A percentile compares a stretch with the other conserved stretches of the same genome.
phyloP scores from a whole-genome alignment of 2,113 vertebrate genomes.

The Tetraodon nigroviridis region DNA sequence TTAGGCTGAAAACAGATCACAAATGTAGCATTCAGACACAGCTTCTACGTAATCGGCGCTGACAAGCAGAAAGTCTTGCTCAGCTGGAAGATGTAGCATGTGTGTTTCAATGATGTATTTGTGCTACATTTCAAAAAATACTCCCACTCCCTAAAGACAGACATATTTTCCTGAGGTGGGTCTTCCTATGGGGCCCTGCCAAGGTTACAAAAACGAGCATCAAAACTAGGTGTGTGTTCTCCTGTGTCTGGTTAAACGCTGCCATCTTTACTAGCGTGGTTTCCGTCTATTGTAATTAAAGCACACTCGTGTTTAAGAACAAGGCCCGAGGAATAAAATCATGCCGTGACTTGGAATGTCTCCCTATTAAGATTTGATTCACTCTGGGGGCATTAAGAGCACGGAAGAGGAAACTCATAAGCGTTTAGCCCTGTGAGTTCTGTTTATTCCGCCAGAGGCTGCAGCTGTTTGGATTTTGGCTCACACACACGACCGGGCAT shows the following conservation, averaged over 20 bases:
- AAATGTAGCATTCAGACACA: neutral
- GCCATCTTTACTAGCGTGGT: constrained; percentile 22
- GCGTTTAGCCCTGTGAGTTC: constrained; percentile 13
- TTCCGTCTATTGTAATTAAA: constrained; percentile 62
- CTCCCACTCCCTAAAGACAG: constrained; percentile 50
- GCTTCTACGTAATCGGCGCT: constrained; percentile 12
- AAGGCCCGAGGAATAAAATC: constrained; percentile 38
- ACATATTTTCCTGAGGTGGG: constrained; percentile 64
- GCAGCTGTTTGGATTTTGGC: constrained; percentile 65
- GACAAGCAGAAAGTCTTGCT: constrained; percentile 25
- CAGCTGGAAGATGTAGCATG: constrained; percentile 24
- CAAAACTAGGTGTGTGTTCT: constrained; percentile 15
- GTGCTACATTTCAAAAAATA: constrained; percentile 14
- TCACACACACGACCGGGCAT: constrained; percentile 43
- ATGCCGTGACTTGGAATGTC: constrained; percentile 31
- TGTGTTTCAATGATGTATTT: constrained; percentile 17
- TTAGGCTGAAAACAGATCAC: constrained; percentile 1
- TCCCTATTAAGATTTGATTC: constrained; percentile 43
- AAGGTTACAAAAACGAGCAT: constrained; percentile 15
- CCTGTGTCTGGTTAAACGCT: constrained; percentile 20
- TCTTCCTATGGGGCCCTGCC: constrained; percentile 57
- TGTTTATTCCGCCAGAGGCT: constrained; percentile 47
- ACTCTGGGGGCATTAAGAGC: constrained; percentile 34
- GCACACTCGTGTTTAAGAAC: neutral
- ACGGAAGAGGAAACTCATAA: constrained; percentile 24